Conservation (phyloP, 2,888 invertebrate species). For the Mimas tiliae region DNA sequence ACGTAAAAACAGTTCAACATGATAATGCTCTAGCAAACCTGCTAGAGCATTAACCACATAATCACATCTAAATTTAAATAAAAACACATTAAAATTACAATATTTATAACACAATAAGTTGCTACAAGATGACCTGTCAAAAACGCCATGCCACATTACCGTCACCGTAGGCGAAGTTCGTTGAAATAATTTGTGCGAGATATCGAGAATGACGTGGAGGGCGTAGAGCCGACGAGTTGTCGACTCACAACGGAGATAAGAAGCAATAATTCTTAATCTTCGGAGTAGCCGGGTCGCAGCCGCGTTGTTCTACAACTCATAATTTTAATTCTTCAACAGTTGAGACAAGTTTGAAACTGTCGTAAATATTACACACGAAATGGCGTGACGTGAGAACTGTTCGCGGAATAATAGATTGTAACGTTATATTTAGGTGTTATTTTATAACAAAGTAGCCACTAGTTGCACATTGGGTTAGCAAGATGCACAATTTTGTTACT, state of each 20-base stretch:
- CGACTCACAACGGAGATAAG: slow-evolving; percentile 71
- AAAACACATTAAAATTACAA: slow-evolving; percentile 11
- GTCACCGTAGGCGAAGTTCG: slow-evolving; percentile 64
- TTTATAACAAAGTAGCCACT: too few relatives aligned
- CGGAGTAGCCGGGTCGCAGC: slow-evolving; percentile 12
- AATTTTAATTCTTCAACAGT: slow-evolving; percentile 24
- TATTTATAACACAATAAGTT: slow-evolving; percentile 33
- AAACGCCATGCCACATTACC: slow-evolving; percentile 17
- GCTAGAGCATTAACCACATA: too few relatives aligned
- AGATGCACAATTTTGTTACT: too few relatives aligned
- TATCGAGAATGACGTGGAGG: slow-evolving; percentile 60
- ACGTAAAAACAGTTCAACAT: neutral
- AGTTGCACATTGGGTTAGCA: too few relatives aligned
- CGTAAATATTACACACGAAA: slow-evolving; percentile 16
- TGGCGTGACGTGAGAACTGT: neutral
- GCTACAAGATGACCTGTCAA: slow-evolving; percentile 19
- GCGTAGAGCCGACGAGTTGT: slow-evolving; percentile 75
- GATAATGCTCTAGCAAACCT: neutral
- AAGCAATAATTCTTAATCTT: slow-evolving; percentile 34
- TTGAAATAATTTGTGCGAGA: slow-evolving; percentile 78
- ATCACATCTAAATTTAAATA: neutral
- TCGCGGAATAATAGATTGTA: neutral
- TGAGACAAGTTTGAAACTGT: slow-evolving; percentile 17
- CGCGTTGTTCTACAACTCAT: slow-evolving; percentile 15
- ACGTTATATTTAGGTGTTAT: neutral